Evolutionary conservation across 2,113 vertebrate genomes (phyloP), one percentile per base, ranked within the genome.

Genomic region (Alethe castanea): DNA sequence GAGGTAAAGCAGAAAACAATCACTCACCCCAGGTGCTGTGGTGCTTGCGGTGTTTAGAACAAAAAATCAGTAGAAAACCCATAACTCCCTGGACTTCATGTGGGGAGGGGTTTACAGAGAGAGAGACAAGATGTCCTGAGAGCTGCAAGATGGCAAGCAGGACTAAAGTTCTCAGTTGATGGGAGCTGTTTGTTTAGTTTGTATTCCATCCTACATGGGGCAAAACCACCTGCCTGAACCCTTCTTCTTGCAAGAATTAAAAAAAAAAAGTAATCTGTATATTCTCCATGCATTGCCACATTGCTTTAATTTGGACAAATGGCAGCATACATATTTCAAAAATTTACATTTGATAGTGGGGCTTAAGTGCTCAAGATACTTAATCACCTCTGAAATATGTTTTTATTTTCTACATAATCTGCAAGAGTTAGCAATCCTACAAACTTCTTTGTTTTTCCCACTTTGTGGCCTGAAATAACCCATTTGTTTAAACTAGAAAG

Each of bases 141-240:
- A 48, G 19, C 11, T 53, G 13, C 9, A 38, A 26, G 35, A 35
- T 1, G 3, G 53, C 38, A n/a, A 45, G 15, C 1, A 1, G 17
- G 24, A 86, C 33, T 45, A 10, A 47, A 69, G 11, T 44, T 86
- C 24, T 86, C 17, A 40, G 14, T 35, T 35, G 5, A 22, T 64
- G 11, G 14, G 33, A 81, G 24, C 24, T 83, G 35, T 62, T 66
- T 76, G 9, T 50, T 65, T 62, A 65, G 12, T n/a, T 76, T 12
- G 4, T 7, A 17, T 88, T 70, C 22, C n/a, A 64, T 29, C 16
- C n/a, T 44, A 19, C 11, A 56, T 5, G 10, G 19, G 9, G 3
- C 4, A 57, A 69, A 90, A 88, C 13, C 4, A 0, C 61, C 24
- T 57, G 6, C 45, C 17, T 53, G 69, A 81, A 18, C 6, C 36